These are phyloP conservation scores for Oxyteleia sp. DNA, from an alignment of 2,888 invertebrate species.

Conservation along the genomic window DNA sequence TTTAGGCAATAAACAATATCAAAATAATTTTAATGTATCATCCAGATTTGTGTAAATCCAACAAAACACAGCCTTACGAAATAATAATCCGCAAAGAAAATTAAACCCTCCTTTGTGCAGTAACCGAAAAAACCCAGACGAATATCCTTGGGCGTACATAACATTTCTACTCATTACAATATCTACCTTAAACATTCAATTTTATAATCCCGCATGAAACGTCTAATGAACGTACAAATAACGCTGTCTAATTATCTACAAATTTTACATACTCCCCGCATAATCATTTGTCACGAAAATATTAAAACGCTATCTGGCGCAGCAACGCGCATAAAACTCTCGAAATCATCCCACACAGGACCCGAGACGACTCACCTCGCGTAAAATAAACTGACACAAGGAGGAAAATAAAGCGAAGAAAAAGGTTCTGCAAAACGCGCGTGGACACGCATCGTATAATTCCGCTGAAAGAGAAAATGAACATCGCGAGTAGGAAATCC, in stretches of 20 bases:
- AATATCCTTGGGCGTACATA: conserved; percentile 13
- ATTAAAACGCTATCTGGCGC: conserved; percentile 48
- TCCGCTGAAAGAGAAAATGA: conserved; percentile 52
- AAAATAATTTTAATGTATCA: conserved; percentile 7
- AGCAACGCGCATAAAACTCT: conserved; percentile 51
- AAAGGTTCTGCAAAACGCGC: background rate
- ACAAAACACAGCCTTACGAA: no score
- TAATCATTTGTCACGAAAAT: conserved; percentile 66
- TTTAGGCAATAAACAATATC: no score
- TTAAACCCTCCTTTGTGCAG: background rate
- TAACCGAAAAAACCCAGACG: conserved; percentile 8
- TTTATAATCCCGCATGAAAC: conserved; percentile 53
- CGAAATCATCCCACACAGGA: conserved; percentile 56
- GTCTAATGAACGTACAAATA: conserved; percentile 61
- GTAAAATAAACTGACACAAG: background rate
- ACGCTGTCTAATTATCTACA: conserved; percentile 61
- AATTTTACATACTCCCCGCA: conserved; percentile 56
- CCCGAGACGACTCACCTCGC: conserved; percentile 13
- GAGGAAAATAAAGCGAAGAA: conserved; percentile 9
- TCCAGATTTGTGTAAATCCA: no score
- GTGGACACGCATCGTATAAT: conserved; percentile 51
- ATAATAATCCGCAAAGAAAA: background rate
- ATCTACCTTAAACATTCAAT: conserved; percentile 39
- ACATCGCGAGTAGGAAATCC: conserved; percentile 34
- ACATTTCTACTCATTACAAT: conserved; percentile 40